phyloP scores from a whole-genome alignment of 1,140 invertebrate species.

The Rhagoletis pomonella region DNA sequence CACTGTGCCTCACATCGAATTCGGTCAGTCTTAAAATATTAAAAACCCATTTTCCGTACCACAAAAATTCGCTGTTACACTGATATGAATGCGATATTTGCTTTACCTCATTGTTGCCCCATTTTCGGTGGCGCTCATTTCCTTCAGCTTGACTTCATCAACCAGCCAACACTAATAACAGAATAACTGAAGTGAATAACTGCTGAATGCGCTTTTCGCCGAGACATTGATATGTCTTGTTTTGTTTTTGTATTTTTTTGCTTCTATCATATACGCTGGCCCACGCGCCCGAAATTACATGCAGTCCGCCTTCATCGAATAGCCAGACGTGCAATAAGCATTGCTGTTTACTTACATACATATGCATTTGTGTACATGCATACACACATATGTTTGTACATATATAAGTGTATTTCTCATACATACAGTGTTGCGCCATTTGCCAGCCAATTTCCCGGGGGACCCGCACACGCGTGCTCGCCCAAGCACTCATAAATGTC shows the following conservation, averaged over 20 bases:
- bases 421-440: not conserved
- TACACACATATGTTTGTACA: no score
- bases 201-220: constrained; percentile 55
- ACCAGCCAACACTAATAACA: not conserved
- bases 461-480: constrained; percentile 37
- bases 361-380: not conserved
- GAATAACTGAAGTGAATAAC: constrained; percentile 41
- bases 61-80: not conserved
- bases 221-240: not conserved
- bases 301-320: not conserved
- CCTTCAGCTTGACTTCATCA: constrained; percentile 29
- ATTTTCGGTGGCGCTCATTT: constrained; percentile 21
- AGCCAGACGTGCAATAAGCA: not conserved
- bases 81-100: not conserved
- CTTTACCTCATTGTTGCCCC: not conserved
- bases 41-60: constrained; percentile 51
- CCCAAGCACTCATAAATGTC: constrained; percentile 70
- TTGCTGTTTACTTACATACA: not conserved
- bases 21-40: constrained; percentile 52
- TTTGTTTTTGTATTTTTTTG: no score
- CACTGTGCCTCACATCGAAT: not conserved
- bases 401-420: not conserved
- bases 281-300: not conserved
- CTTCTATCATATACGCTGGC: not conserved
- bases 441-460: constrained; percentile 14